Evolutionary conservation across 2,113 vertebrate species (phyloP).

Genomic region (Desmodus rotundus): DNA sequence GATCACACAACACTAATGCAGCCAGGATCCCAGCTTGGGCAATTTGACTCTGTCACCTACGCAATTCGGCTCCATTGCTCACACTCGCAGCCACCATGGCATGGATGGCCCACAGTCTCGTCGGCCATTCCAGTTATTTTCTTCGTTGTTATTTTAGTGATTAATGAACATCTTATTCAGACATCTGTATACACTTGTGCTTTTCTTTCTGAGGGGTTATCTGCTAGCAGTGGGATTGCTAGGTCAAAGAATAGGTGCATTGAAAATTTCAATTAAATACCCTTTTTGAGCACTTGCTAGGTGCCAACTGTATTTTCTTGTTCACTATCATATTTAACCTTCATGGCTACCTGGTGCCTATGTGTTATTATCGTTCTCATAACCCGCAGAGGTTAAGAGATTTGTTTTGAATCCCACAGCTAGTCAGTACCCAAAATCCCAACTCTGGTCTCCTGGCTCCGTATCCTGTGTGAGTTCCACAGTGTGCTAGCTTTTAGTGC

Average conservation of each 20-base stretch:
- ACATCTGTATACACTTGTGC: background rate
- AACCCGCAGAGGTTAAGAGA: background rate
- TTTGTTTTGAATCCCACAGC: background rate
- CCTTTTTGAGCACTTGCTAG: background rate
- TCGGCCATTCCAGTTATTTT: background rate
- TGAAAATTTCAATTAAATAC: constrained; percentile 3
- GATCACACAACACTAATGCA: background rate
- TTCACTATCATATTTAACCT: background rate
- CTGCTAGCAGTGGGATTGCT: background rate
- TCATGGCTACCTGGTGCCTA: background rate
- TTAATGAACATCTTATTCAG: background rate
- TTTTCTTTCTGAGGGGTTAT: background rate
- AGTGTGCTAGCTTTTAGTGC: background rate
- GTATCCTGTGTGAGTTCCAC: background rate
- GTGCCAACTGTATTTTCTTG: background rate
- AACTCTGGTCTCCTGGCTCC: background rate
- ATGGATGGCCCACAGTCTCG: background rate
- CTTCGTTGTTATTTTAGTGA: background rate
- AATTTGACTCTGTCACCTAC: background rate
- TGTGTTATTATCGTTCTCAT: background rate
- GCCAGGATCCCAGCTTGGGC: background rate
- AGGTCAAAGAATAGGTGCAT: background rate
- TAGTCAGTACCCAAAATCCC: background rate
- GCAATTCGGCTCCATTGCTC: background rate
- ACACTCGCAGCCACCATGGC: accelerated